phyloP scores from a whole-genome alignment of 2,113 vertebrate species.

The Trichomycterus rosablanca region DNA sequence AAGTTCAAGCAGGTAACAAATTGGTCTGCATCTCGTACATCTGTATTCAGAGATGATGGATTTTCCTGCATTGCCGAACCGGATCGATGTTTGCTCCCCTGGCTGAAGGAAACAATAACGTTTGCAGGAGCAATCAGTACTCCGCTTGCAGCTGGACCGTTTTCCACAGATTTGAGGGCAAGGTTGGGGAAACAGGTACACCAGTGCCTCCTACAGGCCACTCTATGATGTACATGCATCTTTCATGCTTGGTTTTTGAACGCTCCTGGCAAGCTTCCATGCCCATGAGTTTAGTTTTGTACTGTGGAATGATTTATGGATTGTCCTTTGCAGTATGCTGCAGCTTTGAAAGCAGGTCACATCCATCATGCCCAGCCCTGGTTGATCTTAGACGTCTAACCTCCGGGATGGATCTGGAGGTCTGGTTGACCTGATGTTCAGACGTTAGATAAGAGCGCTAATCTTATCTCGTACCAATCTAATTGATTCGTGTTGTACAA shows the following conservation, averaged over 20 bases:
- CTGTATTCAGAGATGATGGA: constrained; percentile 30
- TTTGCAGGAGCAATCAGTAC: constrained; percentile 24
- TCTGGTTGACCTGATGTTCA: constrained; percentile 26
- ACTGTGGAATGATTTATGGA: constrained; percentile 21
- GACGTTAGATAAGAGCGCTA: no score
- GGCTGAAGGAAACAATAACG: constrained; percentile 25
- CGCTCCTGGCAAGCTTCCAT: no score
- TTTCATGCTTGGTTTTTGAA: background rate
- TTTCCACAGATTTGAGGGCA: background rate
- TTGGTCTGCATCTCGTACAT: constrained; percentile 23
- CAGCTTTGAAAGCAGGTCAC: constrained; percentile 23
- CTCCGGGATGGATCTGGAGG: constrained; percentile 15
- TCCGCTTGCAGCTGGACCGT: constrained; percentile 18
- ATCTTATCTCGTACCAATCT: no score
- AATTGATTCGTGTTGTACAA: no score
- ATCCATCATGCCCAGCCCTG: constrained; percentile 39
- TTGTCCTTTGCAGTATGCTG: constrained; percentile 26
- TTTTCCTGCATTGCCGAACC: constrained; percentile 12
- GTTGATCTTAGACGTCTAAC: constrained; percentile 19
- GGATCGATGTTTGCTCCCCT: constrained; percentile 30
- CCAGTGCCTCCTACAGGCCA: constrained; percentile 36
- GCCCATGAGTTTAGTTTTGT: constrained; percentile 5
- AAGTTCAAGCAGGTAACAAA: constrained; percentile 25
- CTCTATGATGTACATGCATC: background rate
- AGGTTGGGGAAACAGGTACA: constrained; percentile 15